These are phyloP conservation scores for Pimpla rufipes DNA, from an alignment of 2,888 invertebrate genomes.

Conservation along the genomic window DNA sequence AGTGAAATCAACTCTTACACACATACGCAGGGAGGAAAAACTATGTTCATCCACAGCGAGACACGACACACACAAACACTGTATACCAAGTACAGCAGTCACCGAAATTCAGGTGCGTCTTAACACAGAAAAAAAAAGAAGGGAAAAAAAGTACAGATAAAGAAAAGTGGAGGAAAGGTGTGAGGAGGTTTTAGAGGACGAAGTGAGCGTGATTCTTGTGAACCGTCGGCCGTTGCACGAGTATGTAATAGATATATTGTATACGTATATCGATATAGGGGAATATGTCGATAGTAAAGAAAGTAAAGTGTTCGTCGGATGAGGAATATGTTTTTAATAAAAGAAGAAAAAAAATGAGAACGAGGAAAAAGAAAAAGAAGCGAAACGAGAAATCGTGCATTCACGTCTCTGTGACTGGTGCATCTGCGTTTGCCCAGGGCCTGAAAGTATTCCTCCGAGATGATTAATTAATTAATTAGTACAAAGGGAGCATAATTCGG, in stretches of 20 bases:
- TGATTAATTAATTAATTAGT: constrained; percentile 61
- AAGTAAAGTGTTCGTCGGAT: constrained; percentile 67
- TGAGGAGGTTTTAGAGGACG: constrained; percentile 42
- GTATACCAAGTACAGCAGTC: constrained; percentile 40
- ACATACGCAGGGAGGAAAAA: constrained; percentile 48
- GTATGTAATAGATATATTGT: constrained; percentile 80
- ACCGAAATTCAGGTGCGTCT: constrained; percentile 58
- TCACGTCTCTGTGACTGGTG: constrained; percentile 53
- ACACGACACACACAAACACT: constrained; percentile 46
- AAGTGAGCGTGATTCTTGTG: constrained; percentile 63
- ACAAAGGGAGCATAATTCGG: constrained; percentile 51
- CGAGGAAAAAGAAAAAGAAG: constrained; percentile 23
- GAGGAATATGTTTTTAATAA: constrained; percentile 53
- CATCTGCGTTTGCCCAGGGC: constrained; percentile 53
- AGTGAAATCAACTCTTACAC: constrained; percentile 17
- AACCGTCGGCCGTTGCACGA: constrained; percentile 74
- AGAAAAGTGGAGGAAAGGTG: constrained; percentile 32
- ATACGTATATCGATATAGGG: constrained; percentile 80
- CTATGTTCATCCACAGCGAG: constrained; percentile 44
- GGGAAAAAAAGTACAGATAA: constrained; percentile 25
- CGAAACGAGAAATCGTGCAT: constrained; percentile 34
- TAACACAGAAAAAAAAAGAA: constrained; percentile 40
- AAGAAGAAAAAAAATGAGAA: constrained; percentile 7
- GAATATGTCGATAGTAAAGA: constrained; percentile 69
- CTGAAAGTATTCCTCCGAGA: constrained; percentile 65